Conservation (phyloP, 2,888 invertebrate species). For the Meta bourneti region DNA sequence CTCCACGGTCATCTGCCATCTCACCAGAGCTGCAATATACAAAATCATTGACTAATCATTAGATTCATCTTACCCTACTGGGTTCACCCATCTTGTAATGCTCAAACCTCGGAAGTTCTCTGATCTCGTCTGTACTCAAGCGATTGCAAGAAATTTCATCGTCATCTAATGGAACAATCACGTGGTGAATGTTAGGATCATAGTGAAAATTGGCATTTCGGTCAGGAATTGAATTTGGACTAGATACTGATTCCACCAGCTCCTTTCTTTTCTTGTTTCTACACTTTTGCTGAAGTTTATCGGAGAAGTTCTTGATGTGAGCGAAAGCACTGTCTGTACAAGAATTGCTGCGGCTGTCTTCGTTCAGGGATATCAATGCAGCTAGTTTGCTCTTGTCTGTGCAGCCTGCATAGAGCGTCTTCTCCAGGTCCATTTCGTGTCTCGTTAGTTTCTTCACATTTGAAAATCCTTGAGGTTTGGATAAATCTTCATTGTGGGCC, state of each 20-base stretch:
- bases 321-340: conserved; percentile 27
- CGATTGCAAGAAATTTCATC: conserved; percentile 44
- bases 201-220: background rate
- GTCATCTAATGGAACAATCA: conserved; percentile 57
- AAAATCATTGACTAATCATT: background rate
- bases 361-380: conserved; percentile 19
- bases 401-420: conserved; percentile 70
- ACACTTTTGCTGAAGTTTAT: conserved; percentile 43
- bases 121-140: conserved; percentile 63
- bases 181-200: conserved; percentile 72
- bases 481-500: conserved; percentile 41
- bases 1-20: too few relatives aligned
- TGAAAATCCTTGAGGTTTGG: conserved; percentile 44
- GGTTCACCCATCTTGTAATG: conserved; percentile 51
- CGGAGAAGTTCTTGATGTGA: conserved; percentile 54
- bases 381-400: conserved; percentile 53
- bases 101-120: conserved; percentile 58
- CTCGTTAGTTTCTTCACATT: conserved; percentile 65
- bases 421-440: conserved; percentile 75
- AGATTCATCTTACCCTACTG: conserved; percentile 44
- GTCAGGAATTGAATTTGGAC: background rate
- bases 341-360: background rate
- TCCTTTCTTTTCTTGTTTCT: conserved; percentile 30
- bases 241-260: background rate
- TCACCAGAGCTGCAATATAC: too few relatives aligned